phyloP scores from a whole-genome alignment of 2,797 vertebrate genomes.

The Pelobates cultripes region DNA sequence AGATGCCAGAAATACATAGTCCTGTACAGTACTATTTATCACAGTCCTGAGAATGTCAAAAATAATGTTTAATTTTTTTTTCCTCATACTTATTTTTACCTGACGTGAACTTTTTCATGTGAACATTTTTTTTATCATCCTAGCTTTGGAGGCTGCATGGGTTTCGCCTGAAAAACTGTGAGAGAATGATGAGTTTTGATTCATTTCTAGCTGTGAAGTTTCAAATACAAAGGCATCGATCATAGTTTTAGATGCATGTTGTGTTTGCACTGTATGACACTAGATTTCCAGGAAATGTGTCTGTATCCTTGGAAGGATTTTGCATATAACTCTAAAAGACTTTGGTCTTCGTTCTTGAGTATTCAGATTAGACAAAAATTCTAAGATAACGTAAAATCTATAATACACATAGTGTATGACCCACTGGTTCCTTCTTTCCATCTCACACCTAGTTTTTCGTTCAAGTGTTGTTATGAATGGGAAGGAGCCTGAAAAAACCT shows the following conservation, averaged over 20 bases:
- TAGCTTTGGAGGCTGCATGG: conserved; percentile 41
- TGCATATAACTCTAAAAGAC: not conserved
- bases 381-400: no score
- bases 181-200: conserved; percentile 47
- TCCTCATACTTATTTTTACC: not conserved
- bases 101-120: conserved; percentile 24
- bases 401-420: no score
- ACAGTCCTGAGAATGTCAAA: not conserved
- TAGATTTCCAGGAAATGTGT: conserved; percentile 3
- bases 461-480: no score
- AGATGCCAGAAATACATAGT: not conserved
- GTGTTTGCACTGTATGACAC: conserved; percentile 41
- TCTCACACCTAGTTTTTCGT: no score
- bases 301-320: not conserved
- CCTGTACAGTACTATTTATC: not conserved
- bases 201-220: conserved; percentile 42
- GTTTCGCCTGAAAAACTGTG: conserved; percentile 40
- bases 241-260: conserved; percentile 38
- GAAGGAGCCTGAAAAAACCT: no score
- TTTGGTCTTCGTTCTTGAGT: no score
- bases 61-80: conserved; percentile 4
- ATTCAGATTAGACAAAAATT: no score
- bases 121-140: conserved; percentile 44
- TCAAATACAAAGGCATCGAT: conserved; percentile 47
- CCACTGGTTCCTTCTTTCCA: no score